Percentiles rank a stretch among this genome's conserved stretches.
These are phyloP conservation scores for Antechinus flavipes DNA, from an alignment of 2,113 vertebrate species.

Conservation along the genomic window DNA sequence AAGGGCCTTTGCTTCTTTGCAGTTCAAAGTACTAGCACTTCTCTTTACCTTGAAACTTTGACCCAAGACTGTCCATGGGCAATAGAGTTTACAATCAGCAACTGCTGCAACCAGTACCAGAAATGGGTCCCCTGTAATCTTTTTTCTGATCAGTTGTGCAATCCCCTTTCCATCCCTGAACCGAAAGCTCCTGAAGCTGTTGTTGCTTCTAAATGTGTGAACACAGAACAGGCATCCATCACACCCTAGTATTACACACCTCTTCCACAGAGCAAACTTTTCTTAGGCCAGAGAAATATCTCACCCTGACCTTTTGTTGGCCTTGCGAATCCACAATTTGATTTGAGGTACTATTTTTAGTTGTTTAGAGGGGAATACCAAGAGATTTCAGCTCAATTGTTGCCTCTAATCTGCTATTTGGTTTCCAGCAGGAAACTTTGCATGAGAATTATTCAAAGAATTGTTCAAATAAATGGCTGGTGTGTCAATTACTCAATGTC, in stretches of 20 bases:
- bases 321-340: background rate
- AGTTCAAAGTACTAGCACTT: background rate
- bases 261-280: background rate
- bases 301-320: background rate
- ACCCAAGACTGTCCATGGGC: background rate
- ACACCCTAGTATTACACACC: background rate
- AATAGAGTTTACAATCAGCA: background rate
- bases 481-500: background rate
- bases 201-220: background rate
- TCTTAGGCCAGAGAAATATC: background rate
- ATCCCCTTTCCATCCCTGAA: background rate
- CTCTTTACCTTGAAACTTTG: background rate
- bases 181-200: background rate
- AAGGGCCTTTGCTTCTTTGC: background rate
- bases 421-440: background rate
- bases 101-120: background rate
- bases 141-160: background rate
- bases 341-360: background rate
- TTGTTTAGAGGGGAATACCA: background rate
- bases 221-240: background rate
- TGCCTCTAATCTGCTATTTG: background rate
- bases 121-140: background rate
- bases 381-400: background rate
- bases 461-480: background rate
- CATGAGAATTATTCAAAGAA: background rate